A percentile compares a stretch with the other conserved stretches of the same genome.
These are phyloP conservation scores for Distichodus sexfasciatus DNA, from an alignment of 2,797 vertebrate species.

Conservation along the genomic window DNA sequence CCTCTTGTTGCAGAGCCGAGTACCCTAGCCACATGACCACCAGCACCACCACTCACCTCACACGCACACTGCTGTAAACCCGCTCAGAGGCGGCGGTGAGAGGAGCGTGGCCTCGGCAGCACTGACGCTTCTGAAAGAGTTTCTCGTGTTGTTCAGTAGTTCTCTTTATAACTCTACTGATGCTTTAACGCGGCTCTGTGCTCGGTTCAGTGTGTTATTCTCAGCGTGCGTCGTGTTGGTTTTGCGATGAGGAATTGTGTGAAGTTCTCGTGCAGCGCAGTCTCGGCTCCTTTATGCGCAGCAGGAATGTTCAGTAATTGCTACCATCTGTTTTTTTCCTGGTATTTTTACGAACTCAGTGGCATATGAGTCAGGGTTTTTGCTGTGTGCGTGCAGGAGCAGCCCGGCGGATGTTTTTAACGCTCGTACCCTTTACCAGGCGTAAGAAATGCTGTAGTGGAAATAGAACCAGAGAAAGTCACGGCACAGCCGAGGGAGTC, in stretches of 20 bases:
- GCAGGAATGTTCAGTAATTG: constrained; percentile 65
- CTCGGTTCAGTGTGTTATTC: constrained; percentile 6
- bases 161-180: constrained; percentile 12
- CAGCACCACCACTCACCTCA: too few relatives aligned
- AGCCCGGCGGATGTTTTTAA: constrained; percentile 21
- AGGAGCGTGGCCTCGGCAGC: too few relatives aligned
- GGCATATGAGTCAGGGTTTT: constrained; percentile 10
- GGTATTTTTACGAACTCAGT: constrained; percentile 20
- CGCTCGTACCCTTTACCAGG: constrained; percentile 20
- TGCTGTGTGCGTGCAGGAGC: constrained; percentile 37
- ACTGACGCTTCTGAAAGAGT: too few relatives aligned
- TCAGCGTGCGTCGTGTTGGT: constrained; percentile 9
- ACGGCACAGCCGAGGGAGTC: background rate
- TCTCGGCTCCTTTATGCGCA: constrained; percentile 58
- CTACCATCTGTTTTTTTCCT: constrained; percentile 66
- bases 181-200: background rate
- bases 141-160: background rate
- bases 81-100: too few relatives aligned
- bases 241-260: background rate
- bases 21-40: too few relatives aligned
- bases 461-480: constrained; percentile 16
- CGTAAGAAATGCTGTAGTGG: constrained; percentile 2
- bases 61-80: too few relatives aligned
- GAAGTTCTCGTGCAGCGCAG: too few relatives aligned
- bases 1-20: too few relatives aligned